These are phyloP conservation scores for Ridgeia piscesae DNA, from an alignment of 1,140 invertebrate genomes.

Conservation along the genomic window DNA sequence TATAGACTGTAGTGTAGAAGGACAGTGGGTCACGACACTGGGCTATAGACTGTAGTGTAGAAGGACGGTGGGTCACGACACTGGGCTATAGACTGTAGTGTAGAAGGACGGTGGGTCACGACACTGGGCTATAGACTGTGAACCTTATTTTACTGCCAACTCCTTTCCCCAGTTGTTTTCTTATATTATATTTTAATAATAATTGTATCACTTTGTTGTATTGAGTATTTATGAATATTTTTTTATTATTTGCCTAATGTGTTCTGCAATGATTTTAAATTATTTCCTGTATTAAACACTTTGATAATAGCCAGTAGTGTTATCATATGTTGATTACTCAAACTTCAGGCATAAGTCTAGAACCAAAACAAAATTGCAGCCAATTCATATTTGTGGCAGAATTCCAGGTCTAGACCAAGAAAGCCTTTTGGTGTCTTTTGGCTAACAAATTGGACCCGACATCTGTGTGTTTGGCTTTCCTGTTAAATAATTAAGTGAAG, in stretches of 20 bases:
- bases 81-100: too few relatives aligned
- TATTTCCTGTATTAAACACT: background rate
- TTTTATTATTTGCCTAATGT: background rate
- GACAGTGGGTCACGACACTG: too few relatives aligned
- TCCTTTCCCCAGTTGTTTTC: too few relatives aligned
- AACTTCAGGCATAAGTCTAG: background rate
- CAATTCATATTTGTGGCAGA: background rate
- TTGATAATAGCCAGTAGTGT: background rate
- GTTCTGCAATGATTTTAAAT: background rate
- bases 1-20: too few relatives aligned
- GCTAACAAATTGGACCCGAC: background rate
- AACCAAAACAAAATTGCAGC: background rate
- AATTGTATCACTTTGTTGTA: too few relatives aligned
- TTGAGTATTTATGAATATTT: background rate
- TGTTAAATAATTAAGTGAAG: slow-evolving; percentile 1
- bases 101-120: too few relatives aligned
- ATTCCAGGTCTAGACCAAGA: background rate
- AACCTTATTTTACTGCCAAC: too few relatives aligned
- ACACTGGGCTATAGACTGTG: too few relatives aligned
- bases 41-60: too few relatives aligned
- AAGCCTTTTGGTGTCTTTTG: background rate
- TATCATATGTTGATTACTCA: background rate
- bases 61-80: too few relatives aligned
- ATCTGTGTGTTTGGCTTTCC: too few relatives aligned
- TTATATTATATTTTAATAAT: too few relatives aligned